Conservation (phyloP, 2,797 vertebrate species). For the Cynodonichthys magdalenae region DNA sequence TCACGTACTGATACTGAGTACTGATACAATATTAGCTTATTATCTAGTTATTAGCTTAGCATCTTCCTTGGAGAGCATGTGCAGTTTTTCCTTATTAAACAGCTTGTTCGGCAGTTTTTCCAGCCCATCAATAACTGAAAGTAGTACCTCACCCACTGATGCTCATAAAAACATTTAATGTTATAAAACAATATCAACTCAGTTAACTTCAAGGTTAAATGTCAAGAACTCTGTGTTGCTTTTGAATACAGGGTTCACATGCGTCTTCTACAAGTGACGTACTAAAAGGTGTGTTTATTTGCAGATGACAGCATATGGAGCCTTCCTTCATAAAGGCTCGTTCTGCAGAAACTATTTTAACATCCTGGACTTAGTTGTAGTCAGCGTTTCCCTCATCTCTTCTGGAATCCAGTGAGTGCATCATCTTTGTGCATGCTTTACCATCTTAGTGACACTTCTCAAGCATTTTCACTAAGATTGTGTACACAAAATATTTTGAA, state of each 20-base stretch:
- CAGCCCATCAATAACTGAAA: too few relatives aligned
- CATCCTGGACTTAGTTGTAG: constrained; percentile 97
- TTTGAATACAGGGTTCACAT: neutral
- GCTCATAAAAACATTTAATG: too few relatives aligned
- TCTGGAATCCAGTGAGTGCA: constrained; percentile 97
- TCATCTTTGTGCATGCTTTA: constrained; percentile 11
- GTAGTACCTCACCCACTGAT: too few relatives aligned
- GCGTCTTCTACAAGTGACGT: neutral
- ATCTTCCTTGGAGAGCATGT: too few relatives aligned
- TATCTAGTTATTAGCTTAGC: too few relatives aligned
- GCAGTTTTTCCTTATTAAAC: too few relatives aligned
- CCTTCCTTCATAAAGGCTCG: constrained; percentile 97
- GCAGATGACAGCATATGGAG: constrained; percentile 98
- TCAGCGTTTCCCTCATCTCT: constrained; percentile 99
- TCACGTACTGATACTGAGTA: too few relatives aligned
- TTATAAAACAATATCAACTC: too few relatives aligned
- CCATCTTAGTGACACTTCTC: neutral
- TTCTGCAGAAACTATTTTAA: constrained; percentile 99
- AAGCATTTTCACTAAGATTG: neutral
- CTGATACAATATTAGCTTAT: too few relatives aligned
- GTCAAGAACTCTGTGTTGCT: too few relatives aligned
- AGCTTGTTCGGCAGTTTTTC: too few relatives aligned
- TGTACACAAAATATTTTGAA: neutral
- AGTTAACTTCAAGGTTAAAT: too few relatives aligned
- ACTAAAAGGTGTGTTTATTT: constrained; percentile 6